phyloP scores from a whole-genome alignment of 2,113 vertebrate species.

The Nycticebus coucang region DNA sequence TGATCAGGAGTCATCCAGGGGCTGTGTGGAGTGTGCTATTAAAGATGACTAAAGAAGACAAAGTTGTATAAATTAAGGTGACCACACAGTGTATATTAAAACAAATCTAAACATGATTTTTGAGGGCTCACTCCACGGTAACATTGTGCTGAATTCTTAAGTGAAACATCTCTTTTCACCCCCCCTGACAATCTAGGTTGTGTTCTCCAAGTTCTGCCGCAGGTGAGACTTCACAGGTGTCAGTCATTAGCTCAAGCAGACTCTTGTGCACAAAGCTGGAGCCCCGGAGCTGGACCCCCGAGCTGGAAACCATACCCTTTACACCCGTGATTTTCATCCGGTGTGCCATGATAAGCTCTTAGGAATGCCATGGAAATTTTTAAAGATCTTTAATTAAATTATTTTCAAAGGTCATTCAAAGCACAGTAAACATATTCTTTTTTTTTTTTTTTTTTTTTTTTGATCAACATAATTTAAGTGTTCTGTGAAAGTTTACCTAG shows the following conservation, averaged over 20 bases:
- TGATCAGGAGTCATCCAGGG: background rate
- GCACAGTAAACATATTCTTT: no score
- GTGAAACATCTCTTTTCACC: background rate
- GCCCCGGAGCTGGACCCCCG: background rate
- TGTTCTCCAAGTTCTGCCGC: background rate
- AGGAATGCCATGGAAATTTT: no score
- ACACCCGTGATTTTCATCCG: no score
- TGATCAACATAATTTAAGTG: no score
- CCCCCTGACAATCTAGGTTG: rapidly evolving
- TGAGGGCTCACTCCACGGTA: background rate
- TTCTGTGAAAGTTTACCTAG: no score
- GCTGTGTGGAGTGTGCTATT: no score
- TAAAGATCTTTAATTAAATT: no score
- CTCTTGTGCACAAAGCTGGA: background rate
- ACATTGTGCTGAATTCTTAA: background rate
- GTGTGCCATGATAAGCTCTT: no score
- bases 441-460: no score
- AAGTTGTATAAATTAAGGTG: background rate
- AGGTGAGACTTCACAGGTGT: background rate
- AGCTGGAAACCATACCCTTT: background rate
- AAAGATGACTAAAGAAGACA: background rate
- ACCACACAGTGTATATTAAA: background rate
- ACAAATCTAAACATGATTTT: background rate
- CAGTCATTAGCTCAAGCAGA: background rate
- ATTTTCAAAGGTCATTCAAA: no score